phyloP scores from a whole-genome alignment of 2,888 invertebrate species.

The Caenorhabditis becei region DNA sequence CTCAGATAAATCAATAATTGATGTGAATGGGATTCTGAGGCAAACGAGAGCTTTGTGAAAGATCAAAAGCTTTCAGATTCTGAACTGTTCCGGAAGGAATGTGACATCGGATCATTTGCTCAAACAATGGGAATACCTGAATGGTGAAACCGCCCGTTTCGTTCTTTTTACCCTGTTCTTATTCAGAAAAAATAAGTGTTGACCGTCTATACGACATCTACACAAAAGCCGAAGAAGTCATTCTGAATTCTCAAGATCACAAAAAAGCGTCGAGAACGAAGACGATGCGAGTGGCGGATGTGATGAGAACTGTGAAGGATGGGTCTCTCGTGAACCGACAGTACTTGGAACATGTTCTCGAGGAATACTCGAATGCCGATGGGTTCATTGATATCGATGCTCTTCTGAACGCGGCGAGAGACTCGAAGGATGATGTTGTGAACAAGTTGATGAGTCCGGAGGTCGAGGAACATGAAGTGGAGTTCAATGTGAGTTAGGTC shows the following conservation, averaged over 20 bases:
- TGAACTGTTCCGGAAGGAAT: conserved; percentile 40
- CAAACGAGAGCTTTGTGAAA: too few species aligned
- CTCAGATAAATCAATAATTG: too few species aligned
- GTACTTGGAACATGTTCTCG: conserved; percentile 37
- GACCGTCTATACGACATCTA: conserved; percentile 52
- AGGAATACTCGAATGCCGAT: conserved; percentile 18
- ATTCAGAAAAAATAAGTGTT: conserved; percentile 50
- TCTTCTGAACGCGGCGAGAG: conserved; percentile 1
- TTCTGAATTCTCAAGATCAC: conserved; percentile 25
- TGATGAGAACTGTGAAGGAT: conserved; percentile 29
- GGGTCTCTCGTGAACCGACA: conserved; percentile 35
- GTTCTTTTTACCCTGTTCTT: not conserved
- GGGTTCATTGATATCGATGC: conserved; percentile 44
- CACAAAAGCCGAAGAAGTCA: conserved; percentile 33
- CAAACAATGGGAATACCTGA: conserved; percentile 32
- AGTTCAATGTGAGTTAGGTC: conserved; percentile 1
- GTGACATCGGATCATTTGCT: conserved; percentile 27
- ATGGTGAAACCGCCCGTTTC: too few species aligned
- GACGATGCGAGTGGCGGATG: conserved; percentile 20
- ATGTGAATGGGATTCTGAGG: too few species aligned
- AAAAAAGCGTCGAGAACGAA: conserved; percentile 32
- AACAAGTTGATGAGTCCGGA: conserved; percentile 27
- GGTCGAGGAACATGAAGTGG: conserved; percentile 19
- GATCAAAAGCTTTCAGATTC: conserved; percentile 32
- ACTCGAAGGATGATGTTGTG: conserved; percentile 24